Conservation (phyloP, 2,888 invertebrate species). For the Dione juno region DNA sequence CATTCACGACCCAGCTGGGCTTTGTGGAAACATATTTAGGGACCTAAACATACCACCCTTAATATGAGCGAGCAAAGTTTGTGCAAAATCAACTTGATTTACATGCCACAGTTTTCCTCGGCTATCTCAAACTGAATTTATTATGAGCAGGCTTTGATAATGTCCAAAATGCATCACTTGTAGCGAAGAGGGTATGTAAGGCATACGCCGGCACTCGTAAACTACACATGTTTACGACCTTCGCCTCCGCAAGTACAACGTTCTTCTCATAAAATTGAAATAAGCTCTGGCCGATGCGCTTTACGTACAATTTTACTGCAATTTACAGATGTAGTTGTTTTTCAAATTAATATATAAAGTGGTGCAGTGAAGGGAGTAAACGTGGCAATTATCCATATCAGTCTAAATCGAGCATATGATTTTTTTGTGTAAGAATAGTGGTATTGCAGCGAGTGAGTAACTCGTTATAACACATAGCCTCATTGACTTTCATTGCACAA, state of each 20-base stretch:
- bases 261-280: slow-evolving; percentile 68
- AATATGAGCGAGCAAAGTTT: slow-evolving; percentile 26
- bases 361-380: neutral
- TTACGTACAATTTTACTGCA: slow-evolving; percentile 42
- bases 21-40: slow-evolving; percentile 23
- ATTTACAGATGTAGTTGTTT: slow-evolving; percentile 5
- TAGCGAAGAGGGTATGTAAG: slow-evolving; percentile 45
- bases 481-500: too few relatives aligned
- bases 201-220: slow-evolving; percentile 57
- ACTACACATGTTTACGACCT: slow-evolving; percentile 68
- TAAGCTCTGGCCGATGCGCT: slow-evolving; percentile 62
- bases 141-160: slow-evolving; percentile 48
- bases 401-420: too few relatives aligned
- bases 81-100: slow-evolving; percentile 35
- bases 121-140: slow-evolving; percentile 45
- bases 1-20: slow-evolving; percentile 21
- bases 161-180: slow-evolving; percentile 47
- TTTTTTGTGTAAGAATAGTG: too few relatives aligned
- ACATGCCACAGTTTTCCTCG: slow-evolving; percentile 38
- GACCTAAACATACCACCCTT: slow-evolving; percentile 29
- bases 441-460: too few relatives aligned
- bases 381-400: neutral
- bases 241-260: slow-evolving; percentile 52
- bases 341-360: slow-evolving; percentile 11
- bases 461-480: too few relatives aligned